Conservation (phyloP, 1,140 invertebrate genomes). For the Octopus sinensis region DNA sequence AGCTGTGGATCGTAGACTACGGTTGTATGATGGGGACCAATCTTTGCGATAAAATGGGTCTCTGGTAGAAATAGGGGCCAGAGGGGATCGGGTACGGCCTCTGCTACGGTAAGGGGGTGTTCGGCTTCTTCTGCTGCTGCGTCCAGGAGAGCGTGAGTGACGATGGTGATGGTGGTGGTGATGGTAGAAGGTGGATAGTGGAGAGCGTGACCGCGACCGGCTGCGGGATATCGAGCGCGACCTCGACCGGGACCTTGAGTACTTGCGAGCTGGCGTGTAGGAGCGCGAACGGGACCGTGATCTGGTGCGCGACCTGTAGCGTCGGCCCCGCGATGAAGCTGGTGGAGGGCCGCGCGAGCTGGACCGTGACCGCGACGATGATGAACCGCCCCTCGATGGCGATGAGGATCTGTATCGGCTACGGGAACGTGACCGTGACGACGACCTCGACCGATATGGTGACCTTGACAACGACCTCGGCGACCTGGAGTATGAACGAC, state of each 20-base stretch:
- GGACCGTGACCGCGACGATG: not conserved
- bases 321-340: not conserved
- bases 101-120: not conserved
- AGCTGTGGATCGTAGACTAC: not conserved
- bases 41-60: constrained; percentile 7
- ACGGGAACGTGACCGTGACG: not conserved
- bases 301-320: not conserved
- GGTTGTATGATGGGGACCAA: not conserved
- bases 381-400: not conserved
- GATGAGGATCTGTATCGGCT: not conserved
- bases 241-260: not conserved
- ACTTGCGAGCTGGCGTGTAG: not conserved
- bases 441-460: not conserved
- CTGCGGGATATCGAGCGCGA: not conserved
- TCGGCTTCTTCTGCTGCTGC: not conserved
- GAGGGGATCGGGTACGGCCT: not conserved
- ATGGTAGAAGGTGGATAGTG: not conserved
- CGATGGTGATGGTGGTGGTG: not conserved
- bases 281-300: not conserved
- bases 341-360: not conserved
- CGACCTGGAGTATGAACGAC: not conserved
- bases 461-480: not conserved
- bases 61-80: not conserved
- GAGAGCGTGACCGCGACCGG: not conserved
- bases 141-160: not conserved